phyloP scores from a whole-genome alignment of 2,113 vertebrate species.

The Chinchilla lanigera region DNA sequence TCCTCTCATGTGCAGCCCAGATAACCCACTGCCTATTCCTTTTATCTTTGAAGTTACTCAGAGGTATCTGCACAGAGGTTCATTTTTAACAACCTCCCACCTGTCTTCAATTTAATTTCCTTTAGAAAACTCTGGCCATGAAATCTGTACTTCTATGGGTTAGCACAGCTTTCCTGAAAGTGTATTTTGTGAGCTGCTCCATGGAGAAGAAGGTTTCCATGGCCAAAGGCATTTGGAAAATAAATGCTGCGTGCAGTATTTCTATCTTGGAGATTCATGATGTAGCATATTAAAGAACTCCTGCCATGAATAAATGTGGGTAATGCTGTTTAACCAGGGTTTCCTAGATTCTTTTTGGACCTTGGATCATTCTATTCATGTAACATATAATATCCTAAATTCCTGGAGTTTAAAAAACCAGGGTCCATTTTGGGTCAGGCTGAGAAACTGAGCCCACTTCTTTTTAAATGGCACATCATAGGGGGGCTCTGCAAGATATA shows the following conservation, averaged over 20 bases:
- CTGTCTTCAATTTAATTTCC: slow-evolving; percentile 78
- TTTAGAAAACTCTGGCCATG: slow-evolving; percentile 68
- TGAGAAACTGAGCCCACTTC: not conserved
- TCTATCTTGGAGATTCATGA: slow-evolving; percentile 9
- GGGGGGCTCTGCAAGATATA: not conserved
- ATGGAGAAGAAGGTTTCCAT: slow-evolving; percentile 38
- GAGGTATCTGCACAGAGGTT: slow-evolving; percentile 71
- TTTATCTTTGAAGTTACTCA: slow-evolving; percentile 78
- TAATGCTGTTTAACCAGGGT: not conserved
- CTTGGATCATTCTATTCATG: not conserved
- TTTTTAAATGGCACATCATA: not conserved
- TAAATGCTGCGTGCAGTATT: not conserved
- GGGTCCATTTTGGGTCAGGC: not conserved
- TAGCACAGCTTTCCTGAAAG: slow-evolving; percentile 43
- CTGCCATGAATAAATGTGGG: not conserved
- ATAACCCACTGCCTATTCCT: slow-evolving; percentile 74
- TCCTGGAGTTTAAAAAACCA: not conserved
- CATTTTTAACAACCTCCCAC: slow-evolving; percentile 80
- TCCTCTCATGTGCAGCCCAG: slow-evolving; percentile 64
- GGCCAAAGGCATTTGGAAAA: slow-evolving; percentile 60
- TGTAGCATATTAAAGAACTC: not conserved
- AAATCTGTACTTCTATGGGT: slow-evolving; percentile 58
- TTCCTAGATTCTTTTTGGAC: not conserved
- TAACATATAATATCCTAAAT: not conserved
- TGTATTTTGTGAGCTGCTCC: slow-evolving; percentile 59